Evolutionary conservation across 2,113 vertebrate genomes (phyloP).

Genomic region (Craseonycteris thonglongyai): DNA sequence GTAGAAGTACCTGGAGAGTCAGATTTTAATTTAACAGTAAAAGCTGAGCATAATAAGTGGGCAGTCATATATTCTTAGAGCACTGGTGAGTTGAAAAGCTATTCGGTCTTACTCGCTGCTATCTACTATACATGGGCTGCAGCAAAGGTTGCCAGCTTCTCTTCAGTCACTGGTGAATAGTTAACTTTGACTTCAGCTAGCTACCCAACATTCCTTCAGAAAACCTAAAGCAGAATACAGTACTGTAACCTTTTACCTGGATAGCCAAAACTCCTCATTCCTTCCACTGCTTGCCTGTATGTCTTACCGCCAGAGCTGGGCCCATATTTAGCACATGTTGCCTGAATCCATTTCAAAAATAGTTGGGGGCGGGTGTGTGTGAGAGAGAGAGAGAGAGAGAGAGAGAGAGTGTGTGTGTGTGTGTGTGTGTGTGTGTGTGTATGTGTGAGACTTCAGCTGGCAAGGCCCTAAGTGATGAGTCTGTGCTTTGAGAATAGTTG

Average conservation of each 20-base stretch:
- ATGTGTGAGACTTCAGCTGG: not conserved
- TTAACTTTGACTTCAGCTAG: not conserved
- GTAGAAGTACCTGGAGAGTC: not conserved
- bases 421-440: too few relatives aligned
- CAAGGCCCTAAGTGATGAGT: too few relatives aligned
- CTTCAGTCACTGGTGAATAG: not conserved
- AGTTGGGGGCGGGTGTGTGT: too few relatives aligned
- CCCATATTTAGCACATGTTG: fast-evolving
- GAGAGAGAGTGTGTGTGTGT: too few relatives aligned
- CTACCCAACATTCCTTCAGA: not conserved
- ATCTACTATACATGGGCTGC: not conserved
- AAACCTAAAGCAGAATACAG: not conserved
- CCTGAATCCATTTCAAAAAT: not conserved
- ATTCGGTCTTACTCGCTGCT: not conserved
- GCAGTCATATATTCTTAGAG: not conserved
- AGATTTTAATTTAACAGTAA: not conserved
- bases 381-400: too few relatives aligned
- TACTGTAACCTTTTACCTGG: not conserved
- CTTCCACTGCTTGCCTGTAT: too few relatives aligned
- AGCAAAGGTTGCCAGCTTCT: not conserved
- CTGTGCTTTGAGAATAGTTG: not conserved
- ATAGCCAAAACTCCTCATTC: not conserved
- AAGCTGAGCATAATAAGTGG: not conserved
- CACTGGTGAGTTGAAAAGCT: too few relatives aligned
- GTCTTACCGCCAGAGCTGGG: not conserved